phyloP scores from a whole-genome alignment of 2,888 invertebrate species.

The Eristalis arbustorum region DNA sequence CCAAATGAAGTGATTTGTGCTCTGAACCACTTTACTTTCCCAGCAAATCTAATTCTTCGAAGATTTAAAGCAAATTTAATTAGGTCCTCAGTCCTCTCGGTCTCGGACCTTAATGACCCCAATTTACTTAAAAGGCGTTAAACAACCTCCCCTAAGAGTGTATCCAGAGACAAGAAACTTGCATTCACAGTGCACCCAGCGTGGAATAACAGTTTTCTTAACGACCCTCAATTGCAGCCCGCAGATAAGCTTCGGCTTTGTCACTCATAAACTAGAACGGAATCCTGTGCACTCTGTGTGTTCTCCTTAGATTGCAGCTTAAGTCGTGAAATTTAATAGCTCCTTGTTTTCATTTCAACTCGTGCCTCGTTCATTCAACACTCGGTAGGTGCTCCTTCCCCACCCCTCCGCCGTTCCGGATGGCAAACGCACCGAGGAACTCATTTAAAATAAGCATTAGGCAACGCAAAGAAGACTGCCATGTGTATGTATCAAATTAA shows the following conservation, averaged over 20 bases:
- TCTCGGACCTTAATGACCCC: neutral
- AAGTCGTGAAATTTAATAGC: neutral
- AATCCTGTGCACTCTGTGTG: neutral
- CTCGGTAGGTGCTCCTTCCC: too few species aligned
- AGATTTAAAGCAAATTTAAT: neutral
- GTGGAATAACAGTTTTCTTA: neutral
- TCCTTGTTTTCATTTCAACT: neutral
- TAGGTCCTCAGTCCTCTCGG: neutral
- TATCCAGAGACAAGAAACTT: neutral
- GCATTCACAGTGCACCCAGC: neutral
- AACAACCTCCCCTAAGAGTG: neutral
- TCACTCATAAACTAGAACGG: neutral
- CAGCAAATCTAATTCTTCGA: neutral
- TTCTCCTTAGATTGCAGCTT: neutral
- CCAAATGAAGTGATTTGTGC: neutral
- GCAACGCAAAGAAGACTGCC: slow-evolving; percentile 15
- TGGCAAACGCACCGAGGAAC: neutral
- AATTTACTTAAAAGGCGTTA: neutral
- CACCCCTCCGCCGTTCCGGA: neutral
- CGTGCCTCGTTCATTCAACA: neutral
- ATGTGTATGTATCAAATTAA: slow-evolving; percentile 32
- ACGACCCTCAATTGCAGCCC: neutral
- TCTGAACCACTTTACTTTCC: neutral
- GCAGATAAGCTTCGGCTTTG: neutral
- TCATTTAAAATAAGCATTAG: slow-evolving; percentile 52